Evolutionary conservation across 2,888 invertebrate species (phyloP).

Genomic region (Microdon myrmicae): DNA sequence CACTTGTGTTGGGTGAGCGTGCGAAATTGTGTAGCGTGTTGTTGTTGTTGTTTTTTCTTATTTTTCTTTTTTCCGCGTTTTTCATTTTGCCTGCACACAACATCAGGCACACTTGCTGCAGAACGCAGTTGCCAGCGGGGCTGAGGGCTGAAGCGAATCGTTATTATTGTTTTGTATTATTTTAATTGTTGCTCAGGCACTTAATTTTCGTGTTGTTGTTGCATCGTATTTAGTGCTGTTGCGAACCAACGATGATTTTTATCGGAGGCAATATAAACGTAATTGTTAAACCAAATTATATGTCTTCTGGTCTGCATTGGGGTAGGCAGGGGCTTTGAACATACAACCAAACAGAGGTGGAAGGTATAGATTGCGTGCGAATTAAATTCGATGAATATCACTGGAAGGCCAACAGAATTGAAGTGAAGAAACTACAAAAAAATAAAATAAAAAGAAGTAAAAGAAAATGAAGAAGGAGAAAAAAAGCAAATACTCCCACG

Average conservation of each 20-base stretch:
- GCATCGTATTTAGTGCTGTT: slow-evolving; percentile 7
- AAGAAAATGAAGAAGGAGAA: slow-evolving; percentile 6
- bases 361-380: slow-evolving; percentile 42
- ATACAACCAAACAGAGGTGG: slow-evolving; percentile 22
- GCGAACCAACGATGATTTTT: slow-evolving; percentile 31
- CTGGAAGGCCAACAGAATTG: slow-evolving; percentile 31
- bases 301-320: slow-evolving; percentile 26
- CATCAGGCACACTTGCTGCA: slow-evolving; percentile 9
- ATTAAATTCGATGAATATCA: slow-evolving; percentile 43
- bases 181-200: slow-evolving; percentile 41
- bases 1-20: slow-evolving; percentile 25
- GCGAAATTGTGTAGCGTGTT: slow-evolving; percentile 37
- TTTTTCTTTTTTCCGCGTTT: too few species aligned
- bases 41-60: too few species aligned
- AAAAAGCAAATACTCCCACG: slow-evolving; percentile 35
- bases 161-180: slow-evolving; percentile 32
- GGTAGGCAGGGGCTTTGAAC: slow-evolving; percentile 13
- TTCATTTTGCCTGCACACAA: slow-evolving; percentile 19
- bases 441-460: not conserved
- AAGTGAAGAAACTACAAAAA: not conserved
- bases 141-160: slow-evolving; percentile 5
- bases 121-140: not conserved
- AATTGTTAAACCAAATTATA: slow-evolving; percentile 48
- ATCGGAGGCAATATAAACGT: slow-evolving; percentile 31
- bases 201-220: slow-evolving; percentile 9